Conservation (phyloP, 2,113 vertebrate species). For the Ahaetulla prasina region DNA sequence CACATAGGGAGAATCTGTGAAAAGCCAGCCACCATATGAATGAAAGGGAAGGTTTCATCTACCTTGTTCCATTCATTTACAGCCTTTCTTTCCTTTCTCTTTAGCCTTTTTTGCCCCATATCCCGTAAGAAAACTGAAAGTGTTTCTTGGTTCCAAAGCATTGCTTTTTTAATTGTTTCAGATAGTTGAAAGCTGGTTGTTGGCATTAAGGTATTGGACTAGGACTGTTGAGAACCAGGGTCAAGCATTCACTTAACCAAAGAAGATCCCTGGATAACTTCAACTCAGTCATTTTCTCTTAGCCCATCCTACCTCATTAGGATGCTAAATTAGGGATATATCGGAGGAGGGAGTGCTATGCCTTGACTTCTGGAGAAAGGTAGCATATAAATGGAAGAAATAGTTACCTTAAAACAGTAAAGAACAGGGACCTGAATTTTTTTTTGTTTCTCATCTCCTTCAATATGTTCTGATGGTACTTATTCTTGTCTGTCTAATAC, state of each 20-base stretch:
- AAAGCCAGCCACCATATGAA: neutral
- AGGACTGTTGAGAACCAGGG: neutral
- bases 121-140: neutral
- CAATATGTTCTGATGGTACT: neutral
- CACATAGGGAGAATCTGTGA: neutral
- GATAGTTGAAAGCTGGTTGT: neutral
- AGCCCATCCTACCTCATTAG: neutral
- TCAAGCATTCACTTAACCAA: neutral
- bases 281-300: neutral
- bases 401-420: neutral
- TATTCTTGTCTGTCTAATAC: neutral
- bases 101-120: neutral
- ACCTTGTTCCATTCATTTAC: neutral
- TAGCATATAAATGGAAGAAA: neutral
- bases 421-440: neutral
- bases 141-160: neutral
- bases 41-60: neutral
- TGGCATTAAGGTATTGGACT: neutral
- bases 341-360: neutral
- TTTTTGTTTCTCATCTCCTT: neutral
- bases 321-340: neutral
- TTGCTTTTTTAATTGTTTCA: neutral
- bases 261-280: neutral
- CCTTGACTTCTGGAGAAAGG: neutral
- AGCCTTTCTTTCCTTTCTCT: neutral